phyloP scores from a whole-genome alignment of 2,113 vertebrate genomes.

The Hemicordylus capensis region DNA sequence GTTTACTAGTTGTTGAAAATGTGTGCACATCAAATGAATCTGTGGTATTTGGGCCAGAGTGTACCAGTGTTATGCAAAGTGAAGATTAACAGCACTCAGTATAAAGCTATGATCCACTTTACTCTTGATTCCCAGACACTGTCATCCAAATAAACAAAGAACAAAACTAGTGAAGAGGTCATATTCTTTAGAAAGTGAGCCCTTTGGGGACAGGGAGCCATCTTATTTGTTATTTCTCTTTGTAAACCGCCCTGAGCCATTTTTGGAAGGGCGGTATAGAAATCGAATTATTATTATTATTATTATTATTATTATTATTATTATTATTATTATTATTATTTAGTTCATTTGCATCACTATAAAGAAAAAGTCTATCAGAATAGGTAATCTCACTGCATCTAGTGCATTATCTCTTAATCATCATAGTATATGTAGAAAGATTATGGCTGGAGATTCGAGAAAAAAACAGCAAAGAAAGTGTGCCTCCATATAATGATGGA shows the following conservation, averaged over 20 bases:
- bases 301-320: no score
- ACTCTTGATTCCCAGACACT: constrained; percentile 50
- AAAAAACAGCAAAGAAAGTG: constrained; percentile 43
- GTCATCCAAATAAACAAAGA: constrained; percentile 60
- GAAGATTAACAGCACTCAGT: constrained; percentile 53
- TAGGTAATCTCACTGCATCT: constrained; percentile 40
- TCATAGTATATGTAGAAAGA: constrained; percentile 20
- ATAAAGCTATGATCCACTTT: constrained; percentile 59
- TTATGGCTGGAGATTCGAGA: constrained; percentile 41
- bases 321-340: no score
- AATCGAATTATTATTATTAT: no score
- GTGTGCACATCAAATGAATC: constrained; percentile 67
- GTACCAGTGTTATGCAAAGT: constrained; percentile 67
- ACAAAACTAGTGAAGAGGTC: constrained; percentile 47
- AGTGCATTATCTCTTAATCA: constrained; percentile 40
- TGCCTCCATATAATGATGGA: neutral
- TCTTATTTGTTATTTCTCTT: no score
- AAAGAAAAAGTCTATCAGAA: constrained; percentile 52
- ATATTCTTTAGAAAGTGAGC: constrained; percentile 36
- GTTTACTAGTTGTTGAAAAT: constrained; percentile 69
- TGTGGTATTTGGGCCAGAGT: constrained; percentile 70
- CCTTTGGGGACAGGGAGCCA: no score
- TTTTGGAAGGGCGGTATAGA: no score
- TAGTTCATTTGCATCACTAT: constrained; percentile 51
- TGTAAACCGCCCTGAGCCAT: no score